phyloP scores from a whole-genome alignment of 2,888 invertebrate genomes.

The Phymatocera aterrima region DNA sequence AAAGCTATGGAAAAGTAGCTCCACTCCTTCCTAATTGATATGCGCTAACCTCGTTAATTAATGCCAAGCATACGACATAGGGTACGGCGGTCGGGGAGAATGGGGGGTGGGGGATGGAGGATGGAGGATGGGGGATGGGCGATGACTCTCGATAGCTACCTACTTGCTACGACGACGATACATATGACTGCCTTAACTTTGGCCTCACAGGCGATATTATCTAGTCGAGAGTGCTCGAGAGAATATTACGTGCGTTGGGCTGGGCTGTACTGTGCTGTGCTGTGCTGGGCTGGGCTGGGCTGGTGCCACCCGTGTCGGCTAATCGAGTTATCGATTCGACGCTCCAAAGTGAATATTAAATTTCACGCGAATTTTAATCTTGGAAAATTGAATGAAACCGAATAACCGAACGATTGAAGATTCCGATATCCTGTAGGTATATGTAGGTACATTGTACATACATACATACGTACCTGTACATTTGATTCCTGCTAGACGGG shows the following conservation, averaged over 20 bases:
- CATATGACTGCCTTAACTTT: constrained; percentile 59
- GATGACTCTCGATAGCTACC: constrained; percentile 48
- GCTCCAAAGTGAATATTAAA: constrained; percentile 62
- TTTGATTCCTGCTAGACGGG: background rate
- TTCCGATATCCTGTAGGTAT: no score
- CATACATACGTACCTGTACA: background rate
- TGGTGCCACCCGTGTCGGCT: constrained; percentile 55
- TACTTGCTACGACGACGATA: constrained; percentile 17
- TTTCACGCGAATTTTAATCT: constrained; percentile 61
- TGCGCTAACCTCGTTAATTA: constrained; percentile 68
- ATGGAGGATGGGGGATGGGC: background rate
- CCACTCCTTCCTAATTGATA: constrained; percentile 67
- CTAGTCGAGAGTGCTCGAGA: constrained; percentile 68
- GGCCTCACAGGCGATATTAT: constrained; percentile 68
- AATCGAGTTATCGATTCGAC: constrained; percentile 68
- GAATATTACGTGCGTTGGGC: constrained; percentile 65
- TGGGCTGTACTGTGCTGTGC: constrained; percentile 39
- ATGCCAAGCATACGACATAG: constrained; percentile 56
- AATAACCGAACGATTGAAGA: no score
- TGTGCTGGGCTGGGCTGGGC: constrained; percentile 33
- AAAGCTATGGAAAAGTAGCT: constrained; percentile 43
- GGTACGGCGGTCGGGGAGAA: background rate
- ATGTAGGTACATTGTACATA: no score
- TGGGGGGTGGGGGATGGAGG: background rate
- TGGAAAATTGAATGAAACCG: constrained; percentile 59